Evolutionary conservation across 1,140 invertebrate genomes (phyloP).

Genomic region (Episyrphus balteatus): DNA sequence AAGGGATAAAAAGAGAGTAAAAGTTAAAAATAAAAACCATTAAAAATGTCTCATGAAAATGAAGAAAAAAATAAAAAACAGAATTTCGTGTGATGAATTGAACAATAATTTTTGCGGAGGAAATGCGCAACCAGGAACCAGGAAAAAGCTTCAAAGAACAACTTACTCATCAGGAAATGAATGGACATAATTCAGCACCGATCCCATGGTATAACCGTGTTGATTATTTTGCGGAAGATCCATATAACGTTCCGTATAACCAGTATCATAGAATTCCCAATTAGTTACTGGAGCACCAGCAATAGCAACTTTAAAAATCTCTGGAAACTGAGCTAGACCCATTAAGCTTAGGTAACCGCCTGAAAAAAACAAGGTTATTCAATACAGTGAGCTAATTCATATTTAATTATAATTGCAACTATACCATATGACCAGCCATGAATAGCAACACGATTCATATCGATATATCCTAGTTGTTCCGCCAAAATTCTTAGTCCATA

Average conservation of each 20-base stretch:
- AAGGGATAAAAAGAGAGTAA: no score
- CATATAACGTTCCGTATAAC: constrained; percentile 97
- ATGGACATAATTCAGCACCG: constrained; percentile 65
- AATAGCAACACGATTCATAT: constrained; percentile 84
- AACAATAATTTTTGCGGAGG: no score
- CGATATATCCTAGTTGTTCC: constrained; percentile 74
- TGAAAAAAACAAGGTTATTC: constrained; percentile 17
- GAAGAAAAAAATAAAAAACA: no score
- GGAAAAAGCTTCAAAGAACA: not conserved
- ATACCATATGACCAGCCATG: constrained; percentile 98
- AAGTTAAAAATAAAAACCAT: not conserved
- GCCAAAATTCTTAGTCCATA: constrained; percentile 85
- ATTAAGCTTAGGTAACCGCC: constrained; percentile 75
- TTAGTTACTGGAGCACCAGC: constrained; percentile 95
- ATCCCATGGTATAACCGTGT: constrained; percentile 66
- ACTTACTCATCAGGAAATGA: constrained; percentile 84
- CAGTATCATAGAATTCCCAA: constrained; percentile 80
- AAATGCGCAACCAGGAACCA: no score
- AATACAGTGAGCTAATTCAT: not conserved
- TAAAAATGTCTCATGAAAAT: no score
- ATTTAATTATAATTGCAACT: constrained; percentile 7
- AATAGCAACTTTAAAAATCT: constrained; percentile 80
- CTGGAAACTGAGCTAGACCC: constrained; percentile 69
- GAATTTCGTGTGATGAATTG: no score
- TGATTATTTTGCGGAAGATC: constrained; percentile 74